Evolutionary conservation across 2,113 vertebrate species (phyloP).

Genomic region (Mixornis gularis): DNA sequence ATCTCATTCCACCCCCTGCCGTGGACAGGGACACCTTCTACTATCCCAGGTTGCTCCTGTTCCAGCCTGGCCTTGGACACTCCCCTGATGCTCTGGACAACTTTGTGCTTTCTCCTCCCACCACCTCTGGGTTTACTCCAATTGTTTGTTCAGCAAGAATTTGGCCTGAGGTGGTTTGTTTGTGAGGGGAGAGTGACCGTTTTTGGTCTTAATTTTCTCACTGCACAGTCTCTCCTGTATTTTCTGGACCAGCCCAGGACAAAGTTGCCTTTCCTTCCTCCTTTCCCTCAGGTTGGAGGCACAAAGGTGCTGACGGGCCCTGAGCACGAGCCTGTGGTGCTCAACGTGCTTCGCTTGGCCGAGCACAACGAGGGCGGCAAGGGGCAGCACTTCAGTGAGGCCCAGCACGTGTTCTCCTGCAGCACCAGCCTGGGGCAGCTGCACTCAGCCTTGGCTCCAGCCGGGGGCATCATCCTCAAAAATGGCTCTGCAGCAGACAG

Average conservation of each 20-base stretch:
- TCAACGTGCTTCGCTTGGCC: constrained; percentile 78
- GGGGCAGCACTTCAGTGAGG: constrained; percentile 55
- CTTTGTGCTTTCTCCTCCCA: background rate
- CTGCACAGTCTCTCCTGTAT: background rate
- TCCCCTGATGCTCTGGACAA: background rate
- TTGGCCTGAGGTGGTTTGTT: background rate
- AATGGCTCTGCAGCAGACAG: background rate
- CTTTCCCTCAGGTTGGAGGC: constrained; percentile 79
- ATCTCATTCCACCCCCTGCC: background rate
- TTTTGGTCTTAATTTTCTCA: background rate
- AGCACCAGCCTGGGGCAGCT: constrained; percentile 54
- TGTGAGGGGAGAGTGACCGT: background rate
- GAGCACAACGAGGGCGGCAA: constrained; percentile 33
- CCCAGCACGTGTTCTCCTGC: constrained; percentile 44
- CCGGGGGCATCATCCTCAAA: constrained; percentile 65
- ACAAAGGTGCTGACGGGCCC: constrained; percentile 71
- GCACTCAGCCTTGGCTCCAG: constrained; percentile 43
- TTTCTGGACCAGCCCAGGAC: background rate
- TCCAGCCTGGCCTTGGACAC: background rate
- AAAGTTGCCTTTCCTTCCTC: background rate
- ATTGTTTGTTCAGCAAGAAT: background rate
- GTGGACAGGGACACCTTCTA: background rate
- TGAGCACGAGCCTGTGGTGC: constrained; percentile 83
- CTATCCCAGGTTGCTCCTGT: background rate
- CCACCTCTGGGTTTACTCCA: background rate